Evolutionary conservation across 2,797 vertebrate genomes (phyloP).

Genomic region (Sebastes variabilis): DNA sequence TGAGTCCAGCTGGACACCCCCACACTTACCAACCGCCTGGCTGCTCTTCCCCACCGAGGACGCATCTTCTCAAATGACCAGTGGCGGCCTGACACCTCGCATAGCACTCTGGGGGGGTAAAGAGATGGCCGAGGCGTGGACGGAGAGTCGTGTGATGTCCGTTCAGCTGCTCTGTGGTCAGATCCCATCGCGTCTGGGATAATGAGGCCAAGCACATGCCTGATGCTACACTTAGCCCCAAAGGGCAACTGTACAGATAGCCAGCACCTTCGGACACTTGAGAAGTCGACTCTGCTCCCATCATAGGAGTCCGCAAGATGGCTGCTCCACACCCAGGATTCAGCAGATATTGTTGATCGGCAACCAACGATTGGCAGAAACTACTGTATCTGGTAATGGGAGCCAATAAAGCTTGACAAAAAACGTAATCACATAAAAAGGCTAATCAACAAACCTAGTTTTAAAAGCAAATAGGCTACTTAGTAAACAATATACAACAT

Average conservation of each 20-base stretch:
- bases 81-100: constrained; percentile 36
- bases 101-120: constrained; percentile 5
- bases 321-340: not conserved
- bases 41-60: constrained; percentile 16
- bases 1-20: constrained; percentile 44
- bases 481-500: not conserved
- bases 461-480: not conserved
- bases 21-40: not conserved
- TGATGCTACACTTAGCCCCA: constrained; percentile 54
- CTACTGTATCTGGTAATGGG: not conserved
- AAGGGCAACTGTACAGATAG: constrained; percentile 8
- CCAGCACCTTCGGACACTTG: not conserved
- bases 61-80: constrained; percentile 32
- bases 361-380: not conserved
- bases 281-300: not conserved
- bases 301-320: not conserved
- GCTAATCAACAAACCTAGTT: not conserved
- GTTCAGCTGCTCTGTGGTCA: constrained; percentile 47
- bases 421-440: too few species aligned
- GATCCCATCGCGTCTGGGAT: constrained; percentile 36
- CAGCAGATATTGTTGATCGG: not conserved
- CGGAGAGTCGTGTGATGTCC: constrained; percentile 13
- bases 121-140: constrained; percentile 10
- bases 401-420: not conserved
- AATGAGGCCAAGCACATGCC: constrained; percentile 60